A percentile compares a stretch with the other conserved stretches of the same genome.
Conservation (phyloP, 2,113 vertebrate genomes). For the Carlito syrichta region DNA sequence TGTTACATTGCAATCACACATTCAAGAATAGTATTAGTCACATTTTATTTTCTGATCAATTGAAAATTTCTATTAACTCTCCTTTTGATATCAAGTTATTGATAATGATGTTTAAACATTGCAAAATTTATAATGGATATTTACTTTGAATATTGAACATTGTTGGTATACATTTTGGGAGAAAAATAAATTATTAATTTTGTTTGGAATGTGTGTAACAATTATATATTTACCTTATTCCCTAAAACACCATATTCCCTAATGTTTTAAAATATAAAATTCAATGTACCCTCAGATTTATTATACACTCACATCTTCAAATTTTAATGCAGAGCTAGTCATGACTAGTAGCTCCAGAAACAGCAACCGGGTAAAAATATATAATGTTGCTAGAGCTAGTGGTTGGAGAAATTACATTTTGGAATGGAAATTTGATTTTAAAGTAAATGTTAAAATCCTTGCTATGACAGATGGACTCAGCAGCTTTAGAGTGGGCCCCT, state of each 20-base stretch:
- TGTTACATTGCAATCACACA: not conserved
- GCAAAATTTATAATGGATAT: not conserved
- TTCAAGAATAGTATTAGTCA: not conserved
- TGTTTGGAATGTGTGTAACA: not conserved
- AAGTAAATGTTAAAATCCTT: slow-evolving; percentile 42
- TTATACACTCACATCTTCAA: not conserved
- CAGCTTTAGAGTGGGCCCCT: slow-evolving; percentile 34
- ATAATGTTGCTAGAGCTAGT: not conserved
- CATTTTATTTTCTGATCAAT: not conserved
- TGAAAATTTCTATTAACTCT: not conserved
- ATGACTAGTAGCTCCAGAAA: slow-evolving; percentile 41
- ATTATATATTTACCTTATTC: not conserved
- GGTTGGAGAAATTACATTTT: slow-evolving; percentile 44
- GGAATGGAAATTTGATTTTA: slow-evolving; percentile 47
- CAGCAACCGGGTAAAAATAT: slow-evolving; percentile 25
- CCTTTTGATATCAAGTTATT: not conserved
- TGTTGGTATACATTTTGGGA: not conserved
- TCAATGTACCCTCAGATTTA: not conserved
- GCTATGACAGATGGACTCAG: slow-evolving; percentile 67
- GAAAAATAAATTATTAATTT: not conserved
- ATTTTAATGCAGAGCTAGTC: not conserved
- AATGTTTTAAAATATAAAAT: not conserved
- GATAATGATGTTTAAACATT: slow-evolving; percentile 1
- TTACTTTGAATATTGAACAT: not conserved
- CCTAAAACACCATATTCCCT: not conserved